Evolutionary conservation across 1,140 invertebrate genomes (phyloP).

Genomic region (Magallana angulata): DNA sequence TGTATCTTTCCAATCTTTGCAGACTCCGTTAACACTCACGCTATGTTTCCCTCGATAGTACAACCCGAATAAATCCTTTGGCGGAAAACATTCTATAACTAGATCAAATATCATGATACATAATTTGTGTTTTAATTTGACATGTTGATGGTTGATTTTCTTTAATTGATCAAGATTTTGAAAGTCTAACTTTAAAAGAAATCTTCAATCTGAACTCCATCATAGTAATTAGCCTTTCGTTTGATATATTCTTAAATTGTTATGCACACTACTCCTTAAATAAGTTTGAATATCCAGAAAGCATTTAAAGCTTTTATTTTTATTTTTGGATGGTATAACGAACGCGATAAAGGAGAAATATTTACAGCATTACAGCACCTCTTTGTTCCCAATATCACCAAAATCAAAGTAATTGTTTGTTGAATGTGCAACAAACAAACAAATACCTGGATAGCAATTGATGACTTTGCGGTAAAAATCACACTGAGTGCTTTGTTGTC

Average conservation of each 20-base stretch:
- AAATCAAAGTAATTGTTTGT: too few relatives aligned
- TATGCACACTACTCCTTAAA: too few relatives aligned
- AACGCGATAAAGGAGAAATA: too few relatives aligned
- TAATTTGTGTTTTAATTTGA: not conserved
- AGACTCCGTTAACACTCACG: not conserved
- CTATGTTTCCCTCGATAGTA: not conserved
- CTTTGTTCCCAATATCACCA: too few relatives aligned
- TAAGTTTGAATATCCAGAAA: not conserved
- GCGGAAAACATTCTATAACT: not conserved
- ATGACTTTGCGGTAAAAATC: not conserved
- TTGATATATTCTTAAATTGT: too few relatives aligned
- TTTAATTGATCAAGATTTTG: not conserved
- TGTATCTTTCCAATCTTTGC: slow-evolving; percentile 17
- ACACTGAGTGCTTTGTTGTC: not conserved
- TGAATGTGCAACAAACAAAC: too few relatives aligned
- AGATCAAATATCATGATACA: not conserved
- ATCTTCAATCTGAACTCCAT: too few relatives aligned
- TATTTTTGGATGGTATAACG: too few relatives aligned
- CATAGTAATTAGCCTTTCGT: too few relatives aligned
- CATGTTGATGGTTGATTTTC: not conserved
- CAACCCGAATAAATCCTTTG: not conserved
- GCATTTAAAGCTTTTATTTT: not conserved
- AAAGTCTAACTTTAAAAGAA: not conserved
- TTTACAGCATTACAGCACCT: too few relatives aligned
- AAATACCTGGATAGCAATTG: not conserved